These are phyloP conservation scores for Myrmophylax atrothorax DNA, from an alignment of 2,113 vertebrate species.

Conservation along the genomic window DNA sequence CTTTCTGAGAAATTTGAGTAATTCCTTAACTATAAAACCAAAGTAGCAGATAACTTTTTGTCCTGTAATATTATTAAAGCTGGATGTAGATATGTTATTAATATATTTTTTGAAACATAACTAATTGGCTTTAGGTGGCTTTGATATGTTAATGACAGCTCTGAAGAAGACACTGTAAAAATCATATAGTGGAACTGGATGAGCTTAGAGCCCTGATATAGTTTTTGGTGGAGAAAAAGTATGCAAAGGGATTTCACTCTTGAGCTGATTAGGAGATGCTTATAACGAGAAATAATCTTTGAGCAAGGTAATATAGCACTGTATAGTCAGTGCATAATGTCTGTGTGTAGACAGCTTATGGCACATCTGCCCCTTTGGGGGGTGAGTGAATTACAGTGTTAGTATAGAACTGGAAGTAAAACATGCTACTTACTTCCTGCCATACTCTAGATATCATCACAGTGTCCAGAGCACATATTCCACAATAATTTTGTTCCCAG, in stretches of 20 bases:
- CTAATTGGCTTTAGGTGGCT: background rate
- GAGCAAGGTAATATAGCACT: background rate
- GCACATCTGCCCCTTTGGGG: background rate
- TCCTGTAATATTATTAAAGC: background rate
- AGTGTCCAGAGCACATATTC: background rate
- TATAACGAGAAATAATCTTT: background rate
- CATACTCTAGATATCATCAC: background rate
- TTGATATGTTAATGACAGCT: background rate
- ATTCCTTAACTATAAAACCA: background rate
- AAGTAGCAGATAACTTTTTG: background rate
- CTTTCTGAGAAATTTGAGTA: background rate
- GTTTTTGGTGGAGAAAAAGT: background rate
- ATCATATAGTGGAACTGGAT: background rate
- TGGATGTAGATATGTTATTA: background rate
- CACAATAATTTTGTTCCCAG: background rate
- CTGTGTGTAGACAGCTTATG: background rate
- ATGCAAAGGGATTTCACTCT: background rate
- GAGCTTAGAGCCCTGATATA: background rate
- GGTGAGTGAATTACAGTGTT: background rate
- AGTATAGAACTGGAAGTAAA: background rate
- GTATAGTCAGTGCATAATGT: background rate
- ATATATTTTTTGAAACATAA: background rate
- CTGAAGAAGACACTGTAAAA: background rate
- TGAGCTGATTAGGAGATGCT: background rate
- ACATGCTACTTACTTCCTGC: background rate